Conservation (phyloP, 2,113 vertebrate genomes). For the Silurus glanis region DNA sequence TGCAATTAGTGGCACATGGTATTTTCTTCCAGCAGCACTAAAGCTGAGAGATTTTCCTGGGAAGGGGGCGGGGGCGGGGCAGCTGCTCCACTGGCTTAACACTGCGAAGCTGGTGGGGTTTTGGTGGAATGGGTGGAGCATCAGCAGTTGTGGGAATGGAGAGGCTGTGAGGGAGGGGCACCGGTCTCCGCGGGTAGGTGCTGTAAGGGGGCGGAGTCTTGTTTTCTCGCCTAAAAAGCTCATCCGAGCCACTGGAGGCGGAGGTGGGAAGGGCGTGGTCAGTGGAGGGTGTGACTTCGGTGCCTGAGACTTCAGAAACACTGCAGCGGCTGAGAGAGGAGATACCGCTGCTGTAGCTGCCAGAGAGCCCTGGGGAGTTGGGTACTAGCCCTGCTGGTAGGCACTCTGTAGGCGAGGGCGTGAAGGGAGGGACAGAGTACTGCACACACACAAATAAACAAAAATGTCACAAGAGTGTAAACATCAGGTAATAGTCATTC, state of each 20-base stretch:
- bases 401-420: conserved; percentile 91
- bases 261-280: conserved; percentile 76
- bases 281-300: conserved; percentile 74
- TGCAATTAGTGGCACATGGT: conserved; percentile 41
- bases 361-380: conserved; percentile 88
- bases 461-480: conserved; percentile 12
- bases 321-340: conserved; percentile 96
- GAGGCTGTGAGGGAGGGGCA: conserved; percentile 91
- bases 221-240: conserved; percentile 86
- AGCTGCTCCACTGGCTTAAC: conserved; percentile 79
- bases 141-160: conserved; percentile 81
- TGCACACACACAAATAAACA: conserved; percentile 59
- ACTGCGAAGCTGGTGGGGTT: conserved; percentile 84
- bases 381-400: conserved; percentile 86
- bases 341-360: conserved; percentile 97
- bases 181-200: conserved; percentile 83
- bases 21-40: conserved; percentile 62
- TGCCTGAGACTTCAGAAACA: conserved; percentile 90
- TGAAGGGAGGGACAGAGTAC: conserved; percentile 85
- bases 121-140: conserved; percentile 90
- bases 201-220: conserved; percentile 95
- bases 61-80: conserved; percentile 86
- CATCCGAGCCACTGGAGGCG: conserved; percentile 77
- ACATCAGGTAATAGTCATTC: background rate
- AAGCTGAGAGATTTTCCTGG: conserved; percentile 96